These are phyloP conservation scores for Coremacera marginata DNA, from an alignment of 2,888 invertebrate species.

Conservation along the genomic window DNA sequence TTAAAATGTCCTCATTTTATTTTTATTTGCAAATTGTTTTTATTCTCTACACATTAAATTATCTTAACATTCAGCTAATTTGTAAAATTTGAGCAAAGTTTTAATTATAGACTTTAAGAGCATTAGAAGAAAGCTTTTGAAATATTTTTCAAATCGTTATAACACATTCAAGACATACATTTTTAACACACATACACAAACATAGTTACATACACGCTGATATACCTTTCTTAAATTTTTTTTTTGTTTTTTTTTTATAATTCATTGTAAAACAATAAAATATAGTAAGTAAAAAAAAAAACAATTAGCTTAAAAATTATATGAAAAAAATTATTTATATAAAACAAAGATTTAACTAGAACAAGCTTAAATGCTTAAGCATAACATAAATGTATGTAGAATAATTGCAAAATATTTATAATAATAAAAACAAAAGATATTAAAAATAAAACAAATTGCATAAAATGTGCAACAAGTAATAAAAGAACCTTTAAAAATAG, in stretches of 20 bases:
- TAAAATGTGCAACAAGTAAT: slow-evolving; percentile 1
- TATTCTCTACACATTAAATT: not conserved
- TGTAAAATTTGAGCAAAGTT: not conserved
- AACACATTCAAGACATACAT: not conserved
- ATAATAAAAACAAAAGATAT: slow-evolving; percentile 3
- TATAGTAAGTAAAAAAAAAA: slow-evolving; percentile 28
- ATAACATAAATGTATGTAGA: slow-evolving; percentile 36
- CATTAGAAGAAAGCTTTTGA: too few relatives aligned
- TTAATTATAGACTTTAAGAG: not conserved
- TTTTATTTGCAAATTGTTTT: not conserved
- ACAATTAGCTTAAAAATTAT: slow-evolving; percentile 14
- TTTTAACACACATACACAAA: not conserved
- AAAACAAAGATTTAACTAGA: slow-evolving; percentile 29
- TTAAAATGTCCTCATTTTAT: too few relatives aligned
- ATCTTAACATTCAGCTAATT: not conserved
- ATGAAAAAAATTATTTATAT: slow-evolving; percentile 35
- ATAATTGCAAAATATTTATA: slow-evolving; percentile 21
- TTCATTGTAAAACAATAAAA: slow-evolving; percentile 43
- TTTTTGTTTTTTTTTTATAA: too few relatives aligned
- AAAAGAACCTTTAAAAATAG: slow-evolving; percentile 25
- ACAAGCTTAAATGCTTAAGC: slow-evolving; percentile 28
- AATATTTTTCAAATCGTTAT: not conserved
- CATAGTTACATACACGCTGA: slow-evolving; percentile 1
- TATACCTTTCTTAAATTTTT: too few relatives aligned
- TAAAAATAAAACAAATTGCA: slow-evolving; percentile 9